These are phyloP conservation scores for Python bivittatus DNA, from an alignment of 2,113 vertebrate species.

Conservation along the genomic window DNA sequence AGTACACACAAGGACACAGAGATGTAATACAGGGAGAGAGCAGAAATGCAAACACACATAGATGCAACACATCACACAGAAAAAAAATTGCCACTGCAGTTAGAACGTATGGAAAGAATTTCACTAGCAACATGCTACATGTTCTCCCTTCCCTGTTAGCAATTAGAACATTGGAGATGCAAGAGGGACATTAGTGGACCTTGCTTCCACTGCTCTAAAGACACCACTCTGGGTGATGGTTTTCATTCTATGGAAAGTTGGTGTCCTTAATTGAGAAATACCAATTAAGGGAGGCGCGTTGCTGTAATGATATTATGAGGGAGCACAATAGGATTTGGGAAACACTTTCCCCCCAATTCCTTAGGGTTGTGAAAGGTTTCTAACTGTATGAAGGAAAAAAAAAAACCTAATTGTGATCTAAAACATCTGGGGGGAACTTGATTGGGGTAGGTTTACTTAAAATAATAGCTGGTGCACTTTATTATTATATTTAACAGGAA, in stretches of 20 bases:
- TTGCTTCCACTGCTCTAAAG: background rate
- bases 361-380: background rate
- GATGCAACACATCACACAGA: background rate
- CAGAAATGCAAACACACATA: background rate
- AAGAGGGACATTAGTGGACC: background rate
- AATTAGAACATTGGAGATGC: background rate
- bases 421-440: background rate
- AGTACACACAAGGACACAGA: background rate
- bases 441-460: background rate
- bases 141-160: background rate
- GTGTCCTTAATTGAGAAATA: background rate
- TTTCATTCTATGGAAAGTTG: background rate
- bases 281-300: background rate
- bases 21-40: background rate
- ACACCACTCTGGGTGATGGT: background rate
- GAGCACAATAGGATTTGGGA: background rate
- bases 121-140: background rate
- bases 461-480: background rate
- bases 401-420: background rate
- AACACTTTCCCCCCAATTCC: background rate
- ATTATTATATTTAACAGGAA: background rate
- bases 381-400: background rate
- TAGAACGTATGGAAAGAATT: background rate
- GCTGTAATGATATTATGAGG: background rate
- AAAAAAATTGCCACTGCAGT: background rate